Percentiles rank a stretch among this genome's conserved stretches.
These are phyloP conservation scores for Chironomus striatipennis DNA, from an alignment of 1,140 invertebrate species.

Conservation along the genomic window DNA sequence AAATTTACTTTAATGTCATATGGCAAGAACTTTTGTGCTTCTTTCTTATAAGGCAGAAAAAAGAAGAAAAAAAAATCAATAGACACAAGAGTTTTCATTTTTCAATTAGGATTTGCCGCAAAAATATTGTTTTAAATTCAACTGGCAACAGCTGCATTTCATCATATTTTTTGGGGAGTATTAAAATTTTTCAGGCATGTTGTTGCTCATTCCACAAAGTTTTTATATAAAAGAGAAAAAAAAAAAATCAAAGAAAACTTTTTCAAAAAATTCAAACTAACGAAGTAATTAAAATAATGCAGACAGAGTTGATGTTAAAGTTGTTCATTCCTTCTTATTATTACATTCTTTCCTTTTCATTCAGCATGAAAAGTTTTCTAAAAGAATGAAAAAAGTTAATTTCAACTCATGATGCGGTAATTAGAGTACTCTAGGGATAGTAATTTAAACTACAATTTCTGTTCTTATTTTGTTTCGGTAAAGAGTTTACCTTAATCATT, in stretches of 20 bases:
- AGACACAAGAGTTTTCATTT: background rate
- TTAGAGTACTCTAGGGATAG: background rate
- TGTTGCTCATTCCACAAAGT: background rate
- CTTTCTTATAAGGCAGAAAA: no score
- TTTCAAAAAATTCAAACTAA: background rate
- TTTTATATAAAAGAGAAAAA: background rate
- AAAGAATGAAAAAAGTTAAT: background rate
- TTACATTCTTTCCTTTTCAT: background rate
- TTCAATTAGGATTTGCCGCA: background rate
- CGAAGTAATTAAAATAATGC: slow-evolving; percentile 14
- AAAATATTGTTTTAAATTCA: background rate
- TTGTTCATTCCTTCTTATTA: background rate
- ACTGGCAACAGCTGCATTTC: background rate
- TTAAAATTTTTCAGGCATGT: background rate
- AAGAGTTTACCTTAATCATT: no score
- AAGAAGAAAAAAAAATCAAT: background rate
- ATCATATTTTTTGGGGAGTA: background rate
- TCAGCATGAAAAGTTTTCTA: background rate
- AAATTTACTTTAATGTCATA: no score
- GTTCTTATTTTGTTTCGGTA: no score
- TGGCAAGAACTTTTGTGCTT: no score
- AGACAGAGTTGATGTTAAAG: background rate
- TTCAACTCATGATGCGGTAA: slow-evolving; percentile 7
- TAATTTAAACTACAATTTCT: background rate
- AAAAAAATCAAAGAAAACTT: no score